Evolutionary conservation across 2,113 vertebrate species (phyloP), one percentile per base, ranked within the genome.

Genomic region (Beaufortia kweichowensis): DNA sequence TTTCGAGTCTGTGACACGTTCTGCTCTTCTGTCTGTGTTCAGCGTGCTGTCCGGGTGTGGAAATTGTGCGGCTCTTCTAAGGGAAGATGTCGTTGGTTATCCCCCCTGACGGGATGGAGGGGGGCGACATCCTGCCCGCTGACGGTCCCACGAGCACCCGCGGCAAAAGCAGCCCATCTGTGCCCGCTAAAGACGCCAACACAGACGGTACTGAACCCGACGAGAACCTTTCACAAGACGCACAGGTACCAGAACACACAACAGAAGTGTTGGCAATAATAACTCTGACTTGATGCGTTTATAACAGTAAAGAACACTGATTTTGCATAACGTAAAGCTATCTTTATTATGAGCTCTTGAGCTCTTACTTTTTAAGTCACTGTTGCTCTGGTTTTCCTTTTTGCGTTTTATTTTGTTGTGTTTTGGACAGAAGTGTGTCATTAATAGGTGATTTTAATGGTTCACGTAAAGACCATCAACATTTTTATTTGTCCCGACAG

Each of bases 1-100:
- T 10, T 39, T 39, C 11, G 11, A 39, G 35, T 10, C 35, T 39
- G 35, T 39, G 9, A 39, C 6, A 14, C 31, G 19, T 28, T 62
- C 31, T 46, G 12, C 67, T 1, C 3, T 39, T 59, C 11, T 2
- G 46, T 55, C 28, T 35, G 41, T 8, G 21, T 31, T 66, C 28
- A 71, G 66, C 50, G 60, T n/a, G 46, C 48, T 35, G 35, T 28
- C 55, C 68, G 61, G 62, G 78, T 46, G 24, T 57, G 68, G 53
- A 39, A 67, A 59, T 55, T 19, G 33, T 55, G 65, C 26, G 62
- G 28, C 65, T 82, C 84, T 84, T 86, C 87, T 85, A 82, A 85
- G 85, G 83, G 77, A 90, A 89, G 84, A 92, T 91, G 91, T 92
- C 91, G 81, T 81, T 90, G 83, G 88, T 89, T 82, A 83, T 90